A percentile compares a stretch with the other conserved stretches of the same genome.
These are phyloP conservation scores for Lindbergichthys nudifrons DNA, from an alignment of 2,797 vertebrate genomes.

Conservation along the genomic window DNA sequence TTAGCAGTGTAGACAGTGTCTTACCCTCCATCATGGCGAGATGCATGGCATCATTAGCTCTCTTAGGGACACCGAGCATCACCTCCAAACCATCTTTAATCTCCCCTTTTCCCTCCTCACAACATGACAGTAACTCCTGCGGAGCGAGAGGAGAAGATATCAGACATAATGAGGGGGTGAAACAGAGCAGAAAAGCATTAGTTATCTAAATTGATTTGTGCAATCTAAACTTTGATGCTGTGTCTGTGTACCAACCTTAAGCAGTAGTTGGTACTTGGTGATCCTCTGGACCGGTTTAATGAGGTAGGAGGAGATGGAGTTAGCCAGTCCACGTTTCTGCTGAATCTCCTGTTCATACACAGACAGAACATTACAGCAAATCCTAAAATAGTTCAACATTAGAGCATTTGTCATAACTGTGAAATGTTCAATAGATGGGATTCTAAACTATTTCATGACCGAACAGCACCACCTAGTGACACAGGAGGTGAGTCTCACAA, in stretches of 20 bases:
- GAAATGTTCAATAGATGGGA: neutral
- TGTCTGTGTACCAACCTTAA: constrained; percentile 88
- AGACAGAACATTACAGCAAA: constrained; percentile 3
- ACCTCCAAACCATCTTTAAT: constrained; percentile 98
- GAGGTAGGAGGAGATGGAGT: constrained; percentile 98
- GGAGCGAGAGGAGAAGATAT: neutral
- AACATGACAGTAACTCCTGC: constrained; percentile 96
- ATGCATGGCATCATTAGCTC: constrained; percentile 98
- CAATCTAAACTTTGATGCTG: too few relatives aligned
- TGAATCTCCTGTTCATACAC: constrained; percentile 91
- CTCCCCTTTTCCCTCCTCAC: constrained; percentile 98
- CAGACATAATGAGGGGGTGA: neutral
- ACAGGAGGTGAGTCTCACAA: constrained; percentile 8
- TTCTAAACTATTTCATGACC: neutral
- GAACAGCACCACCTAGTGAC: constrained; percentile 64
- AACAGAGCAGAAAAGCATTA: neutral
- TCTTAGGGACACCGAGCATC: constrained; percentile 97
- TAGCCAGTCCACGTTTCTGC: constrained; percentile 93
- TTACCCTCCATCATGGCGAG: constrained; percentile 98
- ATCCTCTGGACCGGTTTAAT: constrained; percentile 99
- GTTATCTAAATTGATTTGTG: too few relatives aligned
- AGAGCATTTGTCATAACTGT: neutral
- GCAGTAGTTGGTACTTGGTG: constrained; percentile 97
- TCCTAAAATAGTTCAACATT: neutral
- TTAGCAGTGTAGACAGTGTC: neutral